Evolutionary conservation across 2,113 vertebrate genomes (phyloP).

Genomic region (Elephas maximus): DNA sequence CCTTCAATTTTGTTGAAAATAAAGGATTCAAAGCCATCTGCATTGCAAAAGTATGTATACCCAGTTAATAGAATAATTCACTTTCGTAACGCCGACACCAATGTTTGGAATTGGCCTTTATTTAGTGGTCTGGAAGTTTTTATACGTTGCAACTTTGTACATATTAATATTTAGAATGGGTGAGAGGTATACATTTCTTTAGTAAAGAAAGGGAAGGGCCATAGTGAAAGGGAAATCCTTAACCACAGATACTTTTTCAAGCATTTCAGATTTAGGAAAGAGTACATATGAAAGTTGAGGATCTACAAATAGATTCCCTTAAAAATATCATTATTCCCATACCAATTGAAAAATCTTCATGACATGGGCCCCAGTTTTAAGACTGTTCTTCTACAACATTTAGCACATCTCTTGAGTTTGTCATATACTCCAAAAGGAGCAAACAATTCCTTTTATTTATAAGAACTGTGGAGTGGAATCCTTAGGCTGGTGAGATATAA

Average conservation of each 20-base stretch:
- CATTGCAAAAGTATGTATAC: constrained; percentile 26
- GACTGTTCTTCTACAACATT: neutral
- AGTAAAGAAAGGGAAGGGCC: neutral
- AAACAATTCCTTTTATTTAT: neutral
- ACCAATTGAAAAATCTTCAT: constrained; percentile 58
- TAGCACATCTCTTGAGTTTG: constrained; percentile 1
- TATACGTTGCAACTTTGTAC: neutral
- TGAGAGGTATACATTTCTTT: constrained; percentile 53
- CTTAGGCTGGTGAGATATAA: neutral
- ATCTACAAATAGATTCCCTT: constrained; percentile 6
- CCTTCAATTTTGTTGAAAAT: constrained; percentile 22
- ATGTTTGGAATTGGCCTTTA: constrained; percentile 34
- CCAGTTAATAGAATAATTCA: constrained; percentile 52
- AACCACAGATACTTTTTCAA: neutral
- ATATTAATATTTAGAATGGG: constrained; percentile 11
- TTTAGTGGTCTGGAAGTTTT: neutral
- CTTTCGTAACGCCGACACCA: neutral
- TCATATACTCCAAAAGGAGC: neutral
- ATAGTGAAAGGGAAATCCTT: neutral
- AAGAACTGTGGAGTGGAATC: constrained; percentile 44
- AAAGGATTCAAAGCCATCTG: constrained; percentile 12
- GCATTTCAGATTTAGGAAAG: constrained; percentile 48
- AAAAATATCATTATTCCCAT: neutral
- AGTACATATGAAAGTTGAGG: neutral
- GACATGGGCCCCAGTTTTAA: constrained; percentile 50